Evolutionary conservation across 2,113 vertebrate genomes (phyloP).

Genomic region (Dicentrarchus labrax): DNA sequence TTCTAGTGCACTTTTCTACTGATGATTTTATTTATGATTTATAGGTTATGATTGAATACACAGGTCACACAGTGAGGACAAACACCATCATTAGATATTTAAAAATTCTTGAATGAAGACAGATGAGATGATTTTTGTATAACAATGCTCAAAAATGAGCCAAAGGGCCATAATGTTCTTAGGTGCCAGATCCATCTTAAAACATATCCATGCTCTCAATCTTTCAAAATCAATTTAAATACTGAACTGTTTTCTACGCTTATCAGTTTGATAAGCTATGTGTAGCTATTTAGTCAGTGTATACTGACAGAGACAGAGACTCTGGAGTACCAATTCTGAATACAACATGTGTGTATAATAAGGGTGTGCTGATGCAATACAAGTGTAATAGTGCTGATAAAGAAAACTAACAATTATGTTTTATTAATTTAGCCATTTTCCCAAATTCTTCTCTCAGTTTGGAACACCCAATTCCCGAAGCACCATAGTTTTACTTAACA

Average conservation of each 20-base stretch:
- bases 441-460: not conserved
- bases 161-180: not conserved
- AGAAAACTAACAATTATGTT: not conserved
- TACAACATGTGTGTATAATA: too few species aligned
- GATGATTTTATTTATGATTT: not conserved
- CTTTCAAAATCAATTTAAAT: conserved; percentile 13
- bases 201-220: not conserved
- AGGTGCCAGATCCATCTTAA: not conserved
- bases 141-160: not conserved
- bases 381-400: not conserved
- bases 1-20: not conserved
- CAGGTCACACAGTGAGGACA: not conserved
- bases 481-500: too few species aligned
- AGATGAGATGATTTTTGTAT: not conserved
- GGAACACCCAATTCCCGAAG: not conserved
- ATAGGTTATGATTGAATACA: not conserved
- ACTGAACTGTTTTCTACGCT: not conserved
- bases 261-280: not conserved
- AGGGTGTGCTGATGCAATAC: not conserved
- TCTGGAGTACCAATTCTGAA: not conserved
- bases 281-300: not conserved
- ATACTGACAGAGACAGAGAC: not conserved
- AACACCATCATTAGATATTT: not conserved
- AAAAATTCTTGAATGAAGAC: not conserved
- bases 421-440: not conserved